A percentile compares a stretch with the other conserved stretches of the same genome.
phyloP scores from a whole-genome alignment of 2,888 invertebrate species.

The Bedellia somnulentella region DNA sequence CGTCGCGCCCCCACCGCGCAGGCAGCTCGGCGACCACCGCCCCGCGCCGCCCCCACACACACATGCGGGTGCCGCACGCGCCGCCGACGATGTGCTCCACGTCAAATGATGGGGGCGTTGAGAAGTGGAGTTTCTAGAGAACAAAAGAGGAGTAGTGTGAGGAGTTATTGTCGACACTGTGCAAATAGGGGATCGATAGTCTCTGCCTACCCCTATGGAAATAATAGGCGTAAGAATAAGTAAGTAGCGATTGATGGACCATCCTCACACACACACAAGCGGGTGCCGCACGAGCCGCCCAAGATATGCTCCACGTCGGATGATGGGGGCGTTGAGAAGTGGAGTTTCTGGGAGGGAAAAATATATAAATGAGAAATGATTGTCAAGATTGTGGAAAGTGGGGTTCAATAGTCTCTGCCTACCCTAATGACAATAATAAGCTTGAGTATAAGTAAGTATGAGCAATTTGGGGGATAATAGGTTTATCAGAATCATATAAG shows the following conservation, averaged over 20 bases:
- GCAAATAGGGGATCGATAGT: too few relatives aligned
- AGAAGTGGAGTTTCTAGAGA: slow-evolving; percentile 68
- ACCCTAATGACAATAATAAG: too few relatives aligned
- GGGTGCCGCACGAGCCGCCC: slow-evolving; percentile 67
- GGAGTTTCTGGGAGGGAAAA: slow-evolving; percentile 70
- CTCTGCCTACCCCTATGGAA: too few relatives aligned
- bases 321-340: slow-evolving; percentile 67
- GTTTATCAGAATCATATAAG: too few relatives aligned
- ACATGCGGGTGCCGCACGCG: slow-evolving; percentile 66
- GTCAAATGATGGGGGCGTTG: slow-evolving; percentile 68
- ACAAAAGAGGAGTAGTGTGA: slow-evolving; percentile 5
- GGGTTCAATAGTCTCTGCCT: too few relatives aligned
- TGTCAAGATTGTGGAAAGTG: too few relatives aligned
- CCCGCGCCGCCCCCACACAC: slow-evolving; percentile 71
- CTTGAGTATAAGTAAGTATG: too few relatives aligned
- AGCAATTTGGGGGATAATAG: too few relatives aligned
- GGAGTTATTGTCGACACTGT: too few relatives aligned
- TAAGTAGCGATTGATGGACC: too few relatives aligned
- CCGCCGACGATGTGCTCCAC: slow-evolving; percentile 70
- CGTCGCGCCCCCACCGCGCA: slow-evolving; percentile 68
- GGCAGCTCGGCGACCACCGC: slow-evolving; percentile 73
- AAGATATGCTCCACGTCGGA: slow-evolving; percentile 69
- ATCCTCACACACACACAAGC: slow-evolving; percentile 71
- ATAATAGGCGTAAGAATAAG: too few relatives aligned
- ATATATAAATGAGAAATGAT: too few relatives aligned